Percentiles rank a stretch among this genome's conserved stretches.
phyloP scores from a whole-genome alignment of 2,113 vertebrate species.

The Scartelaos histophorus region DNA sequence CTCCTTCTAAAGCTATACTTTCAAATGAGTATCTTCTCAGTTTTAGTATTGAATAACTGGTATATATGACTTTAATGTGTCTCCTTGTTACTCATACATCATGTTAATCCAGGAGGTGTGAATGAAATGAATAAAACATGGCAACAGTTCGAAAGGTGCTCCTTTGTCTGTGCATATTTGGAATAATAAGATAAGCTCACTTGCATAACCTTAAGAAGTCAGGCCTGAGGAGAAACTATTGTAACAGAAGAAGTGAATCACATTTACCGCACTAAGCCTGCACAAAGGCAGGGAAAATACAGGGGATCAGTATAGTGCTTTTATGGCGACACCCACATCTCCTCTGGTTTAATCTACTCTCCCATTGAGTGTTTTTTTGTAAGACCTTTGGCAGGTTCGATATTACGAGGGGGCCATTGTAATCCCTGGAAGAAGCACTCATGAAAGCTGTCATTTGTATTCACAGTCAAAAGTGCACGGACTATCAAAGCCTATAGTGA shows the following conservation, averaged over 20 bases:
- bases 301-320: constrained; percentile 13
- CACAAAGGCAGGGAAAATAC: constrained; percentile 13
- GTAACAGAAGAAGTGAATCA: constrained; percentile 8
- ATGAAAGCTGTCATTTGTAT: constrained; percentile 64
- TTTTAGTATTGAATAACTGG: too few relatives aligned
- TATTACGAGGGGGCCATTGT: constrained; percentile 45
- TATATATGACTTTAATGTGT: not conserved
- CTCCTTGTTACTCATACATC: not conserved
- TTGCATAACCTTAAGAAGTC: not conserved
- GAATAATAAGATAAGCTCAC: constrained; percentile 3
- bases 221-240: constrained; percentile 7
- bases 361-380: constrained; percentile 35
- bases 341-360: constrained; percentile 42
- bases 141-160: not conserved
- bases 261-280: constrained; percentile 14
- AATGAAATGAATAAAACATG: constrained; percentile 1
- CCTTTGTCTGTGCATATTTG: constrained; percentile 9
- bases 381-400: constrained; percentile 47
- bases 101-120: not conserved
- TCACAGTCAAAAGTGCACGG: constrained; percentile 63
- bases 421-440: constrained; percentile 47
- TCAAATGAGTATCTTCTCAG: too few relatives aligned
- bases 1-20: too few relatives aligned
- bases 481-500: constrained; percentile 45
- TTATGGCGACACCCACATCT: constrained; percentile 32